A percentile compares a stretch with the other conserved stretches of the same genome.
These are phyloP conservation scores for Araneus ventricosus DNA, from an alignment of 1,140 invertebrate genomes.

Conservation along the genomic window DNA sequence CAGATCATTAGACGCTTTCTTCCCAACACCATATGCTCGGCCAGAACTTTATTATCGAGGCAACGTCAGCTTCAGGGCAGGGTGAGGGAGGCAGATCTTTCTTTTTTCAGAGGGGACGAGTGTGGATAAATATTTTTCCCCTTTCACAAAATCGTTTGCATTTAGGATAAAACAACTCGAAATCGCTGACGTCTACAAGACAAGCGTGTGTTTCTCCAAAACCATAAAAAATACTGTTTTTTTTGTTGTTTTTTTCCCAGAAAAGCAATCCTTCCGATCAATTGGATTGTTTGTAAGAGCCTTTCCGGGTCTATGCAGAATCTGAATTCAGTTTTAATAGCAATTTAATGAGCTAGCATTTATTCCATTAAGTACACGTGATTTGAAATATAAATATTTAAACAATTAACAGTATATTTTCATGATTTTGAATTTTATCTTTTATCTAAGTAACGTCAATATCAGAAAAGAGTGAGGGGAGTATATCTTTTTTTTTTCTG, in stretches of 20 bases:
- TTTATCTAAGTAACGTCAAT: too few relatives aligned
- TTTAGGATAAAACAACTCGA: background rate
- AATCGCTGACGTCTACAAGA: background rate
- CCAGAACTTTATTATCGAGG: slow-evolving; percentile 52
- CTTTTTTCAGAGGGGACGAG: background rate
- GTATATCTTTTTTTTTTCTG: too few relatives aligned
- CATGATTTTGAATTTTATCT: too few relatives aligned
- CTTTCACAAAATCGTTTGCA: background rate
- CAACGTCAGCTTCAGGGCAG: slow-evolving; percentile 41
- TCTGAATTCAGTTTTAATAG: too few relatives aligned
- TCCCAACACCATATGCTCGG: slow-evolving; percentile 52
- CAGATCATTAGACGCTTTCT: slow-evolving; percentile 70
- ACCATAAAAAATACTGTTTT: background rate
- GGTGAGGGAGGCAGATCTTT: background rate
- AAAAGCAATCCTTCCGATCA: too few relatives aligned
- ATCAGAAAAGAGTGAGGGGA: too few relatives aligned
- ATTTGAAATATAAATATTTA: too few relatives aligned
- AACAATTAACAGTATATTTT: too few relatives aligned
- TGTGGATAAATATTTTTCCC: background rate
- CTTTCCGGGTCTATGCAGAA: too few relatives aligned
- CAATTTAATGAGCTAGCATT: too few relatives aligned
- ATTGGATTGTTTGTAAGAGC: too few relatives aligned
- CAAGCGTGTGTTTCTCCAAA: background rate
- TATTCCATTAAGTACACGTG: too few relatives aligned
- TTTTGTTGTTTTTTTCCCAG: background rate